Evolutionary conservation across 2,797 vertebrate species (phyloP).

Genomic region (Petrocephalus schoutedeni): DNA sequence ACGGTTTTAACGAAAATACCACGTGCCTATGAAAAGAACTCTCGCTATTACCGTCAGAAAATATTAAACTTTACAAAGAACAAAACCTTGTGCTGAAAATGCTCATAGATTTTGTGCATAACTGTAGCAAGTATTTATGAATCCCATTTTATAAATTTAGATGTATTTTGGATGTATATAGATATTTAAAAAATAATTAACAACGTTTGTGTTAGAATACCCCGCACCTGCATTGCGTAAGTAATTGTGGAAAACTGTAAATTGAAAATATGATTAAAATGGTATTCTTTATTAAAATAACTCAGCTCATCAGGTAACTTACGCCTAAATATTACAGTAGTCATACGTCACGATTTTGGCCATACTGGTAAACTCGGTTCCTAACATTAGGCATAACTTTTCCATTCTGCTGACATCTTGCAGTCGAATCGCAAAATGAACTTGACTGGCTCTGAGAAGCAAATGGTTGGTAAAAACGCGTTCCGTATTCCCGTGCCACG

Average conservation of each 20-base stretch:
- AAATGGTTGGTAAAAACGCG: neutral
- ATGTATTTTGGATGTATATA: neutral
- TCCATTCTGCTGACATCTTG: neutral
- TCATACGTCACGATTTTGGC: neutral
- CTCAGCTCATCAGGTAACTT: neutral
- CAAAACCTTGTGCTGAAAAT: neutral
- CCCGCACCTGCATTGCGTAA: neutral
- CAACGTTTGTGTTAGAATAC: neutral
- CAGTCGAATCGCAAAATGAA: neutral
- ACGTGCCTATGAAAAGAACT: neutral
- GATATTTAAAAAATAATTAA: constrained; percentile 7
- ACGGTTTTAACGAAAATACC: neutral
- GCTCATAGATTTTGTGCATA: neutral
- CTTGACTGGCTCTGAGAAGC: neutral
- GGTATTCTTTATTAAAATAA: neutral
- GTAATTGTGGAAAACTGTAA: neutral
- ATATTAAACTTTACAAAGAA: neutral
- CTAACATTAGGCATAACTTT: neutral
- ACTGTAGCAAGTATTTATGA: neutral
- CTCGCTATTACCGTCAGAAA: neutral
- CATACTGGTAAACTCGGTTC: neutral
- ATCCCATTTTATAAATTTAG: neutral
- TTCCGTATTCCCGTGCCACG: neutral
- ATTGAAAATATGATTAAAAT: neutral
- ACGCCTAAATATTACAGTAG: neutral